Evolutionary conservation across 1,140 invertebrate species (phyloP), one percentile per base, ranked within the genome.

Genomic region (Halictus rubicundus): DNA sequence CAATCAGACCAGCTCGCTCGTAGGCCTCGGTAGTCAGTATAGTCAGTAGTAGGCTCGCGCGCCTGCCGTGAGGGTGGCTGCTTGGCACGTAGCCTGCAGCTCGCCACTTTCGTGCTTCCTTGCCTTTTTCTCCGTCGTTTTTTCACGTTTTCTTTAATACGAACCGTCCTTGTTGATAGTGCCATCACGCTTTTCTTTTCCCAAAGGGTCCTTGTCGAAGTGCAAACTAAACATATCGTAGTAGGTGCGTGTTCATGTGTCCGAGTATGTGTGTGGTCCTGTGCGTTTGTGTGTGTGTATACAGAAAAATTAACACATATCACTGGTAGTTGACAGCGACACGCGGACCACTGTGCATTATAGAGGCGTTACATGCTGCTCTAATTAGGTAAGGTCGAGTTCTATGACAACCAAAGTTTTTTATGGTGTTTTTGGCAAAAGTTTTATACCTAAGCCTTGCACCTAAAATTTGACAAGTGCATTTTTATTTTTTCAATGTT

Each of bases 11-110:
- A 1, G 52, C 19, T 21, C 23, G 61, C 64, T 82, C 87, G 39
- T 66, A n/a, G 23, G 60, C 70, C 32, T 46, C 42, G 42, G 42
- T 12, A 32, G 32, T 32, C 32, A 32, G 32, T 32, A 5, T 32
- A 46, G 9, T 82, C 88, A 89, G 88, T 89, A 72, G 52, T 69
- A 79, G 77, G 68, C 80, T 82, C 80, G 88, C 83, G 86, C 82
- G 88, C 84, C 79, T 82, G 66, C 69, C 73, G 81, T 79, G 61
- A 88, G 85, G 86, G 82, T 85, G 86, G 81, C 68, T 83, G 77
- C 39, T 71, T 23, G 69, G 52, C 60, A 65, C 39, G 57, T 52
- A 70, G 73, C 64, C 59, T 57, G 42, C 49, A n/a, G 39, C 71
- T 69, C 64, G 32, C 57, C 57, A 76, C 19, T 52, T 68, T 46